These are phyloP conservation scores for Chiloscyllium plagiosum DNA, from an alignment of 2,113 vertebrate genomes.

Conservation along the genomic window DNA sequence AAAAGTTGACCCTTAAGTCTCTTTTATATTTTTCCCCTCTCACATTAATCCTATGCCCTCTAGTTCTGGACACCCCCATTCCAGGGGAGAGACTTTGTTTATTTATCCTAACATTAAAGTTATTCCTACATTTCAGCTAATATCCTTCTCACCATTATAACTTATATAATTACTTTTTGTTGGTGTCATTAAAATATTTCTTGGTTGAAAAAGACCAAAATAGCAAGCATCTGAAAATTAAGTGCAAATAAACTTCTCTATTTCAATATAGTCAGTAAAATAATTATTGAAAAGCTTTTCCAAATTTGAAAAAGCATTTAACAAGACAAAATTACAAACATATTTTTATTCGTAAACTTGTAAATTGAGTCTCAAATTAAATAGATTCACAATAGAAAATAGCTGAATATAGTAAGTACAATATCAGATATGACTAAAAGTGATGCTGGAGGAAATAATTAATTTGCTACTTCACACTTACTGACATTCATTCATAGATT, in stretches of 20 bases:
- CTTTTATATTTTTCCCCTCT: too few species aligned
- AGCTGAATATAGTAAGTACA: not conserved
- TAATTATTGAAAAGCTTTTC: not conserved
- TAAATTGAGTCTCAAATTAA: not conserved
- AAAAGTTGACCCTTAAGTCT: too few species aligned
- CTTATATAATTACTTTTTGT: not conserved
- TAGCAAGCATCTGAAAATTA: slow-evolving; percentile 22
- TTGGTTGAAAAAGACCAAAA: not conserved
- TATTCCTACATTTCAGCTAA: not conserved
- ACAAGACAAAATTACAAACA: not conserved
- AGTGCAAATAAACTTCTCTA: not conserved
- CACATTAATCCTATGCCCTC: too few species aligned
- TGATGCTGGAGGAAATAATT: not conserved
- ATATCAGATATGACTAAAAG: not conserved
- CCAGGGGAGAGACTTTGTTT: too few species aligned
- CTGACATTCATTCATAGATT: not conserved
- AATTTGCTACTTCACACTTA: not conserved
- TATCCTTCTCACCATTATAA: not conserved
- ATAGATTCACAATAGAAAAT: not conserved
- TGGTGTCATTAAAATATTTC: not conserved
- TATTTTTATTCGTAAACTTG: not conserved
- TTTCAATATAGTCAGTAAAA: not conserved
- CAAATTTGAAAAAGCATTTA: not conserved
- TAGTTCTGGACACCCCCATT: too few species aligned
- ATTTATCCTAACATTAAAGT: not conserved